Evolutionary conservation across 2,888 invertebrate genomes (phyloP).

Genomic region (Melikaiella ostensackeni): DNA sequence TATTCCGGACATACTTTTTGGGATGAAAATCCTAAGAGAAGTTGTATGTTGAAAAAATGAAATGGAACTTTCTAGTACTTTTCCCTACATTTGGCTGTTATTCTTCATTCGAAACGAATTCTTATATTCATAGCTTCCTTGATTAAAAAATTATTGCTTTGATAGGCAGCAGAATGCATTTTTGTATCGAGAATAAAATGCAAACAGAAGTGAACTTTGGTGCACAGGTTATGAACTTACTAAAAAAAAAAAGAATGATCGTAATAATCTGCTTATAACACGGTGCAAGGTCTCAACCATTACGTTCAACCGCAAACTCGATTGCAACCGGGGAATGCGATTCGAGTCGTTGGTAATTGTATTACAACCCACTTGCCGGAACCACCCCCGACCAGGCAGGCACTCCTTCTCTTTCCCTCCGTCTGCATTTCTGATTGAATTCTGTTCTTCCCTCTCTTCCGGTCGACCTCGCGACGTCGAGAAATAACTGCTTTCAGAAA

Average conservation of each 20-base stretch:
- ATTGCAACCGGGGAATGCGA: slow-evolving; percentile 66
- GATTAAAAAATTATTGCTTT: too few relatives aligned
- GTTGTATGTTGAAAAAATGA: too few relatives aligned
- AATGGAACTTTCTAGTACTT: too few relatives aligned
- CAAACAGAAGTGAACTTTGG: neutral
- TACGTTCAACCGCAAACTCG: slow-evolving; percentile 69
- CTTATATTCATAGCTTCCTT: too few relatives aligned
- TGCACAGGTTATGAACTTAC: neutral
- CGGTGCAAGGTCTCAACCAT: slow-evolving; percentile 55
- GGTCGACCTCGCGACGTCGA: slow-evolving; percentile 41
- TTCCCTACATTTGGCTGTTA: too few relatives aligned
- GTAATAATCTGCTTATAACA: slow-evolving; percentile 25
- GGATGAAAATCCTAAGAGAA: too few relatives aligned
- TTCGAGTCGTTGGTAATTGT: slow-evolving; percentile 71
- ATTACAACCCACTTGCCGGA: slow-evolving; percentile 66
- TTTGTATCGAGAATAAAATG: neutral
- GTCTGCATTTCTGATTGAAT: slow-evolving; percentile 67
- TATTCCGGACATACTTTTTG: too few relatives aligned
- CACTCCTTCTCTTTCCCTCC: slow-evolving; percentile 43
- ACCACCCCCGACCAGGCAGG: slow-evolving; percentile 49
- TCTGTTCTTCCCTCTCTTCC: slow-evolving; percentile 54
- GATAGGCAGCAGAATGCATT: neutral
- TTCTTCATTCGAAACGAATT: too few relatives aligned
- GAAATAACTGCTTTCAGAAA: slow-evolving; percentile 4
- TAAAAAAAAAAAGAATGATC: neutral